Evolutionary conservation across 2,797 vertebrate species (phyloP).

Genomic region (Eulemur albifrons): DNA sequence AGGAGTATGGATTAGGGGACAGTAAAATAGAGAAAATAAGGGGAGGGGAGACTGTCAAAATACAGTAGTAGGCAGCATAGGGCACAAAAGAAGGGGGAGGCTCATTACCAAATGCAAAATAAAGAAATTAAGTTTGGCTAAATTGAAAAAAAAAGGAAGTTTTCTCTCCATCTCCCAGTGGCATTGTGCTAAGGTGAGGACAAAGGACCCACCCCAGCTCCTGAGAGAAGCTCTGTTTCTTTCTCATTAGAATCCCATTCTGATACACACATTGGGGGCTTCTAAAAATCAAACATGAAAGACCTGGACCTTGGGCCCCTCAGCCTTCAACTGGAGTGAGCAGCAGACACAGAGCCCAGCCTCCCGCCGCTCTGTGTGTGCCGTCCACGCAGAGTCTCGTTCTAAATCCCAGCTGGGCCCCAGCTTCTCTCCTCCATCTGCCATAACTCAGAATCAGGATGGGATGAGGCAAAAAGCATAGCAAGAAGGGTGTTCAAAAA

Average conservation of each 20-base stretch:
- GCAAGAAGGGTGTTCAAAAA: not conserved
- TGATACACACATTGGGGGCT: not conserved
- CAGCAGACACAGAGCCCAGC: not conserved
- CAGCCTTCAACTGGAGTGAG: not conserved
- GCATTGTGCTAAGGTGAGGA: not conserved
- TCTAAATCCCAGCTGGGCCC: not conserved
- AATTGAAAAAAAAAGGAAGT: not conserved
- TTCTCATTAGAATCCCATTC: not conserved
- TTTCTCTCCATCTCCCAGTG: not conserved
- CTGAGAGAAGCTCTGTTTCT: not conserved
- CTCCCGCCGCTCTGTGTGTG: rapidly evolving
- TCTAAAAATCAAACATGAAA: not conserved
- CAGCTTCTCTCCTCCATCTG: not conserved
- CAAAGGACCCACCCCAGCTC: not conserved
- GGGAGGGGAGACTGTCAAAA: not conserved
- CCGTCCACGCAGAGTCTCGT: not conserved
- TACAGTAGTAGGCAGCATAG: not conserved
- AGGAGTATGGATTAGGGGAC: not conserved
- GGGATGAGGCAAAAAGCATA: not conserved
- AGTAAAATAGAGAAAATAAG: not conserved
- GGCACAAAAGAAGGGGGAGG: not conserved
- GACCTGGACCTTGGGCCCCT: not conserved
- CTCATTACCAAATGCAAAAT: slow-evolving; percentile 11
- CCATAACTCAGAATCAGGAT: not conserved
- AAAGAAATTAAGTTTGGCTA: slow-evolving; percentile 36